Evolutionary conservation across 2,888 invertebrate genomes (phyloP).

Genomic region (Deilephila porcellus): DNA sequence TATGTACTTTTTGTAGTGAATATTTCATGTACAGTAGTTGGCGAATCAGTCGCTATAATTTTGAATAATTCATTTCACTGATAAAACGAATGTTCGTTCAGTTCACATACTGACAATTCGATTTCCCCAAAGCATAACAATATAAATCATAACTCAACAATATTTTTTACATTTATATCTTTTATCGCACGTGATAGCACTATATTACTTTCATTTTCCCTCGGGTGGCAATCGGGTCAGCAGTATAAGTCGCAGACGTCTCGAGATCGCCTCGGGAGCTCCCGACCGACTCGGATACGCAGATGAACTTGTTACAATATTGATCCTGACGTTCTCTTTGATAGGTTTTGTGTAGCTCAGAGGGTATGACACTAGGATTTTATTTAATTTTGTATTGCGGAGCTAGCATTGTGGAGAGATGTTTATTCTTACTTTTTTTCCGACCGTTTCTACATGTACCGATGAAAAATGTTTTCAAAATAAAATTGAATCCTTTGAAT

Average conservation of each 20-base stretch:
- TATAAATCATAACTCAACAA: not conserved
- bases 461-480: too few relatives aligned
- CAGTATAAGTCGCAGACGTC: conserved; percentile 9
- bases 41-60: too few relatives aligned
- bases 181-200: not conserved
- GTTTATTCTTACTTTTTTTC: too few relatives aligned
- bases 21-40: too few relatives aligned
- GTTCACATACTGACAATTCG: not conserved
- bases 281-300: not conserved
- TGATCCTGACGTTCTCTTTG: conserved; percentile 19
- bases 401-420: not conserved
- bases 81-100: too few relatives aligned
- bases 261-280: conserved; percentile 17
- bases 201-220: conserved; percentile 15
- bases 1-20: too few relatives aligned
- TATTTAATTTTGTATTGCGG: not conserved
- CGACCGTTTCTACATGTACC: too few relatives aligned
- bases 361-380: not conserved
- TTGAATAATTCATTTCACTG: too few relatives aligned
- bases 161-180: not conserved
- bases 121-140: not conserved
- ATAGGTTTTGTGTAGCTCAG: not conserved
- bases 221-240: conserved; percentile 6
- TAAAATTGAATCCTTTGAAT: too few relatives aligned
- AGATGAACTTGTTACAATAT: conserved; percentile 24